Evolutionary conservation across 1,140 invertebrate genomes (phyloP).

Genomic region (Tenebrio molitor): DNA sequence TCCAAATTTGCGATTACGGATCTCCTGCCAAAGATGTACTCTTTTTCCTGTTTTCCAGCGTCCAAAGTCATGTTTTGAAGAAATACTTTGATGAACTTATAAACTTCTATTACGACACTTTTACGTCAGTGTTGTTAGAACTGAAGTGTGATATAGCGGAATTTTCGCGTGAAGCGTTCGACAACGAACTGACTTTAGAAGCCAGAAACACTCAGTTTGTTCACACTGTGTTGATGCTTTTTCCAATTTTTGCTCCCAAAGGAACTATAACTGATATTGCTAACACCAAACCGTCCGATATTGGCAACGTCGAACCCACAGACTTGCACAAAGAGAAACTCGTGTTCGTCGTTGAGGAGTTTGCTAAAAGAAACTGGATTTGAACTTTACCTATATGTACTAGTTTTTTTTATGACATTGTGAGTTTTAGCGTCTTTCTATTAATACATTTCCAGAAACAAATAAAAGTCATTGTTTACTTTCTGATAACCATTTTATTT

Average conservation of each 20-base stretch:
- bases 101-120: slow-evolving; percentile 68
- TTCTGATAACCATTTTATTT: no score
- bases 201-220: slow-evolving; percentile 47
- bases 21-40: slow-evolving; percentile 70
- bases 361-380: slow-evolving; percentile 47
- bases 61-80: slow-evolving; percentile 63
- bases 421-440: no score
- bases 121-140: slow-evolving; percentile 62
- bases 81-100: slow-evolving; percentile 67
- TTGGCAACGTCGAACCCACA: neutral
- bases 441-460: no score
- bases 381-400: no score
- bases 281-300: slow-evolving; percentile 7
- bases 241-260: slow-evolving; percentile 38
- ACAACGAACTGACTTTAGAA: slow-evolving; percentile 48
- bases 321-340: slow-evolving; percentile 36
- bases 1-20: slow-evolving; percentile 70
- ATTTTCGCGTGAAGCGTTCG: slow-evolving; percentile 50
- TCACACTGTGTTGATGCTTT: slow-evolving; percentile 54
- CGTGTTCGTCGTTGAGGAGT: slow-evolving; percentile 34
- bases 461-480: no score
- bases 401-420: no score
- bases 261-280: slow-evolving; percentile 32
- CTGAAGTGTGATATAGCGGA: slow-evolving; percentile 49
- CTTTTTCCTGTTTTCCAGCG: slow-evolving; percentile 71